Base-by-base conservation (phyloP, 2,888 invertebrate species). In the Clunio marinus region DNA sequence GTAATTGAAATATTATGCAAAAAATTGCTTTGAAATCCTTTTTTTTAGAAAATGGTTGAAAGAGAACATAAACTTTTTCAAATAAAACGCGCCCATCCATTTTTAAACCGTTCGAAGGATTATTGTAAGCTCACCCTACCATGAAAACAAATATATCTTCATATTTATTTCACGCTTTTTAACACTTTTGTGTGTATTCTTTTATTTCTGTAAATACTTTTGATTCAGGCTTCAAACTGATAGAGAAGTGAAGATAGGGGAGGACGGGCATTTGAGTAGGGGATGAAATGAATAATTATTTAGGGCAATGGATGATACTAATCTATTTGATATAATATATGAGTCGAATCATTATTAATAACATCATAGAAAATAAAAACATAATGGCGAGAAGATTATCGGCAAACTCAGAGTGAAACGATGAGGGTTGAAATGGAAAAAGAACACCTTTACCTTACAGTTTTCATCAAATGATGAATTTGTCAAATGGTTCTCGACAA, bases 211-310 rank as follows among this genome's bases (percentile, higher is more conserved):
- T 3, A 51, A 51, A 51, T 7, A 22, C 20, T 51, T 20, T 51
- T 22, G 51, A 51, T 51, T 51, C 13, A 20, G 2, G 24, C 15
- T 7, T 17, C 5, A 32, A 51, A 51, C 20, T 22, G 51, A 51
- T 41, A 41, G 15, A 41, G 15, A 41, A 41, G 15, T n/a, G n/a
- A 17, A 51, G 51, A 51, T 22, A 22, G 51, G 4, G 17, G 3
- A 51, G 51, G 51, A 5, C 7, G 51, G 13, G 24, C 2, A 22
- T 7, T 32, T 3, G 17, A 15, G 22, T 13, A 65, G 37, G 63
- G 63, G 63, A 65, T 65, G 63, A 65, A 65, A 41, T 65, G 63
- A 65, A 65, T 65, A 65, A 65, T 65, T 65, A 65, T 65, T 17
- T 45, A 65, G 63, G 46, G 63, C 63, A 65, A 65, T 27, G 27